These are phyloP conservation scores for Holacanthella duospinosa DNA, from an alignment of 2,888 invertebrate species.

Conservation along the genomic window DNA sequence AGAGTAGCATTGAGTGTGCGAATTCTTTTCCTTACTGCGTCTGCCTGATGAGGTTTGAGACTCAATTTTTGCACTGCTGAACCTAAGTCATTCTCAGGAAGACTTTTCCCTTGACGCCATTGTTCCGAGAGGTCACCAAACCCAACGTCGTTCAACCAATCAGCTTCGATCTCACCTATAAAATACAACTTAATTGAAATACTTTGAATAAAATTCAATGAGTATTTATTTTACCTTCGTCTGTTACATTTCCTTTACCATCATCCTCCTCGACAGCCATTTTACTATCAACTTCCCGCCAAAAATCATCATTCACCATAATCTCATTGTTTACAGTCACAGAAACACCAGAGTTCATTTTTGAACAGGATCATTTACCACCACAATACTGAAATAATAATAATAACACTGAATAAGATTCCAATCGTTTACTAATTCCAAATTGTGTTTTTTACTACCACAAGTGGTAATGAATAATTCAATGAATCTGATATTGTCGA, in stretches of 20 bases:
- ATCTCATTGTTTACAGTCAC: conserved; percentile 31
- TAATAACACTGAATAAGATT: no score
- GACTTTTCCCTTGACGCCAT: conserved; percentile 37
- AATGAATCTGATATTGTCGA: no score
- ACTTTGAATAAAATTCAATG: neutral
- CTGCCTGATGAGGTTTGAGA: conserved; percentile 45
- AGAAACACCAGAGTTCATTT: no score
- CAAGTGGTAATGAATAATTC: no score
- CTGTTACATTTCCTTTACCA: conserved; percentile 37
- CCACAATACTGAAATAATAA: no score
- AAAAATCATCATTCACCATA: conserved; percentile 31
- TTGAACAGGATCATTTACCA: no score
- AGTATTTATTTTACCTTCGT: conserved; percentile 30
- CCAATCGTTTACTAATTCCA: no score
- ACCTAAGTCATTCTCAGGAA: conserved; percentile 37
- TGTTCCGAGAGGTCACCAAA: conserved; percentile 36
- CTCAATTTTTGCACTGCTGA: conserved; percentile 37
- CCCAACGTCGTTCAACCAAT: conserved; percentile 37
- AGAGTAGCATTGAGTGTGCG: conserved; percentile 66
- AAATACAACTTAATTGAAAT: conserved; percentile 9
- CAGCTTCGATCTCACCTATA: conserved; percentile 35
- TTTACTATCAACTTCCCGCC: conserved; percentile 33
- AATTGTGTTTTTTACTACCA: no score
- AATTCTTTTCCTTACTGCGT: conserved; percentile 63
- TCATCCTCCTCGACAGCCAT: conserved; percentile 36